These are phyloP conservation scores for Drosophila anceps DNA, from an alignment of 2,888 invertebrate genomes.

Conservation along the genomic window DNA sequence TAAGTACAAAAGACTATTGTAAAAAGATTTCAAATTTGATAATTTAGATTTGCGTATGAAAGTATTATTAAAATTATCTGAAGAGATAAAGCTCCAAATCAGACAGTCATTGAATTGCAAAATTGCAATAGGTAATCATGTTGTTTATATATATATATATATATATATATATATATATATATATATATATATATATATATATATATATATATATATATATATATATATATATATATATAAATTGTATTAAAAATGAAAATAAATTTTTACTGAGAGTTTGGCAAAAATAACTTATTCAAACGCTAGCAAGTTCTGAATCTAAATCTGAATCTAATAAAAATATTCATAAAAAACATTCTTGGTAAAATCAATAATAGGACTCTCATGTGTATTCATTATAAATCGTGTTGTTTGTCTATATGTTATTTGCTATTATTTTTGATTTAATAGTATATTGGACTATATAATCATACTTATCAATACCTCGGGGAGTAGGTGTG, in stretches of 20 bases:
- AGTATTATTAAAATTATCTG: neutral
- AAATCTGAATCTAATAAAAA: neutral
- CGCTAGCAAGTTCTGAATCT: neutral
- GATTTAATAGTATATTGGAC: slow-evolving; percentile 18
- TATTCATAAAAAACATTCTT: neutral
- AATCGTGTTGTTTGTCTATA: slow-evolving; percentile 19
- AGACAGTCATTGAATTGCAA: neutral
- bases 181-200: too few relatives aligned
- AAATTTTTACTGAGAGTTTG: neutral
- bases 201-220: too few relatives aligned
- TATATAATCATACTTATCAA: slow-evolving; percentile 34
- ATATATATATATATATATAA: too few relatives aligned
- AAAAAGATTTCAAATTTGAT: neutral
- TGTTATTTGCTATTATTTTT: slow-evolving; percentile 17
- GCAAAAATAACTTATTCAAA: neutral
- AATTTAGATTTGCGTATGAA: neutral
- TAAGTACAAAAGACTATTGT: neutral
- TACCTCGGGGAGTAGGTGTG: neutral
- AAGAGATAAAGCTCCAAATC: neutral
- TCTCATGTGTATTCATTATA: slow-evolving; percentile 38
- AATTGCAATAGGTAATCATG: too few relatives aligned
- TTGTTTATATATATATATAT: too few relatives aligned
- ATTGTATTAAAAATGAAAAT: too few relatives aligned
- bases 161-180: too few relatives aligned
- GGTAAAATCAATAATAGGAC: slow-evolving; percentile 15